Base-by-base conservation (phyloP, 2,888 invertebrate species). In the Pristionchus arcanus region DNA sequence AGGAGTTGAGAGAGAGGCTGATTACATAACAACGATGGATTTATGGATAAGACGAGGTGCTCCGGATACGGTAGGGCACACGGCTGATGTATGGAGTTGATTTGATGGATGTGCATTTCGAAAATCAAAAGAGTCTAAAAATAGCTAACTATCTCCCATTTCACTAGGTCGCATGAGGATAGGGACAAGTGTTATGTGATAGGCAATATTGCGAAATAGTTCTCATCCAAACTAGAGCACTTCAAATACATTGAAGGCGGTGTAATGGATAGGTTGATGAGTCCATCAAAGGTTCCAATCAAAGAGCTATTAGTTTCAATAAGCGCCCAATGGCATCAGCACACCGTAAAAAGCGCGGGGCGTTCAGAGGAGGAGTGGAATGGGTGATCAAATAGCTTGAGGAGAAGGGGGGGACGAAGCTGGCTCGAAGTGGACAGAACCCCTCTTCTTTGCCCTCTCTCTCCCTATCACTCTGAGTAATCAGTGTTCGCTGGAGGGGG, bases 401-500 rank as follows among this genome's bases (percentile, higher is more conserved):
- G 15, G 34, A 21, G 63, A 4, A 19, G 59, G 4, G 59, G 13
- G 63, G 63, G 11, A 11, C n/a, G 63, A 63, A 63, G 53, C 34
- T 77, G 77, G 77, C n/a, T 77, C 31, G 77, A 77, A 77, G 81
- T 49, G 81, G 81, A 81, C 81, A 81, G 81, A 81, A 81, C 81
- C n/a, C 37, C 59, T 19, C 85, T 37, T 34, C 85, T 81, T 42
- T 85, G 28, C 34, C 85, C 63, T 66, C 85, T 85, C 63, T 66
- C 85, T 85, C 85, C 34, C 85, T 34, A 21, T 85, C 21, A 31
- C 85, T 28, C 85, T 63, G 85, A 63, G 66, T 85, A 85, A 85
- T 81, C 81, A 81, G 81, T 81, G 81, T 81, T 81, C 81, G 49
- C 34, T 5, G 19, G 42, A 11, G 42, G 9, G 37, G 37, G 42